Base-by-base conservation (phyloP, 1,140 invertebrate species). In the Apis dorsata region DNA sequence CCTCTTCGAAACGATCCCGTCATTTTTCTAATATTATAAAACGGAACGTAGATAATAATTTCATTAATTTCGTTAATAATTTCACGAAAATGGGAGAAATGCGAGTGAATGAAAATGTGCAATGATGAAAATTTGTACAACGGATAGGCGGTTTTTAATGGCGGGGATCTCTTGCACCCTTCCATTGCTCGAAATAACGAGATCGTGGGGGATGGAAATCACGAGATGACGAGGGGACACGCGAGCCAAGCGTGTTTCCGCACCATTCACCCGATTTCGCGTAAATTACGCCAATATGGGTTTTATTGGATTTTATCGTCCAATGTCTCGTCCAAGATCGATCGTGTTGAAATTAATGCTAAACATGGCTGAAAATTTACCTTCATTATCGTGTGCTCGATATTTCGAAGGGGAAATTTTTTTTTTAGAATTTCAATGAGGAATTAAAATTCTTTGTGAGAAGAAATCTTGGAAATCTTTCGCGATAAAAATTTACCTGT, bases 181-280 rank as follows among this genome's bases (percentile, higher is more conserved):
- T 34, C 28, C 15, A 60, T 10, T n/a, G 66, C 21, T 71, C 15
- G 44, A 57, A 55, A 57, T 69, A 83, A 78, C 74, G 28, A 63
- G 24, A 19, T 24, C n/a, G 24, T 19, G 66, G 49, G 21, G 21
- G 51, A 55, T 77, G 65, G 17, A 69, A 76, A 77, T 82, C 65
- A 19, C 15, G 60, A 71, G 70, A 83, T 71, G 68, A 63, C 24
- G 74, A 63, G 51, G 8, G 65, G 51, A 28, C 81, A 83, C 68
- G 75, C 81, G 68, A 78, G 21, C 66, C 51, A 28, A 81, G 34
- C 72, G 71, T 81, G 79, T 17, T 57, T 74, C 57, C 53, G 10
- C 62, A 13, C 53, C 51, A n/a, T 81, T 74, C 53, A 9, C 21
- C n/a, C 53, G 49, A 44, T 73, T 65, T 49, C 62, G 17, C 51